phyloP scores from a whole-genome alignment of 1,140 invertebrate species.

The Ceratina calcarata region DNA sequence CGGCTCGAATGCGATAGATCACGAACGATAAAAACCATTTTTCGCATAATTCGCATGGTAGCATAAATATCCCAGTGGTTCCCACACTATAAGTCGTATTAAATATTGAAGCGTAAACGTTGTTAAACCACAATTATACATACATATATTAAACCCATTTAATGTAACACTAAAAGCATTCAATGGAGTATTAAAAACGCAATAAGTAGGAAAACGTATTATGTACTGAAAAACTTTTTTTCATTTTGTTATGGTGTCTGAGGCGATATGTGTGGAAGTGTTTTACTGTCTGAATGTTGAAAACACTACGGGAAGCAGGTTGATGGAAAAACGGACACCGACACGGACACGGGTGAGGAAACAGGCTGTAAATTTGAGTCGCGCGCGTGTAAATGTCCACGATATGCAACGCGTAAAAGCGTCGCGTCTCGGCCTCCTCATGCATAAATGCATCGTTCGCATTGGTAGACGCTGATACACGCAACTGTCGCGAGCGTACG shows the following conservation, averaged over 20 bases:
- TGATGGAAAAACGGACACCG: background rate
- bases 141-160: too few species aligned
- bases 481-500: background rate
- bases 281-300: background rate
- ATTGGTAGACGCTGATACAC: constrained; percentile 64
- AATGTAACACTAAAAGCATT: too few species aligned
- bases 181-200: too few species aligned
- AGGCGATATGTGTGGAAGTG: background rate
- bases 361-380: constrained; percentile 18
- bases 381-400: constrained; percentile 16
- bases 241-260: too few species aligned
- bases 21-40: background rate
- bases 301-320: background rate
- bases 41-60: too few species aligned
- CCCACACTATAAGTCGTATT: too few species aligned
- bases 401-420: constrained; percentile 45
- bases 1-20: background rate
- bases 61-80: too few species aligned
- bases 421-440: constrained; percentile 52
- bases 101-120: too few species aligned
- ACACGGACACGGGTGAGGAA: background rate
- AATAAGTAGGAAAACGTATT: too few species aligned
- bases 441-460: constrained; percentile 72
- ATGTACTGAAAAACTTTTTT: too few species aligned
- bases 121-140: too few species aligned